Evolutionary conservation across 1,140 invertebrate genomes (phyloP).

Genomic region (Coenobita brevimanus): DNA sequence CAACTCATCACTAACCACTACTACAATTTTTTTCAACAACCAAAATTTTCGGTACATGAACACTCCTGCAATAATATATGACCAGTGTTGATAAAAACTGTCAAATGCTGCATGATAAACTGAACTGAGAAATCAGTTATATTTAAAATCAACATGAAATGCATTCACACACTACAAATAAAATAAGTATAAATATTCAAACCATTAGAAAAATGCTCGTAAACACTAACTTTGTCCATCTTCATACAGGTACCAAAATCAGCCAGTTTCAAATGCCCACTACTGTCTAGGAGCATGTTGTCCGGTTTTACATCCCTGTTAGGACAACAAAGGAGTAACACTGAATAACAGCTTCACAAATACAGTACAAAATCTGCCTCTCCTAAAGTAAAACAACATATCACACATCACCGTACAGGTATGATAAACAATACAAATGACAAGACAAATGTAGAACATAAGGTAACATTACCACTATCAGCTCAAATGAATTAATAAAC

Average conservation of each 20-base stretch:
- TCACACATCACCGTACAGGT: not conserved
- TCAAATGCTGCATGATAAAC: too few species aligned
- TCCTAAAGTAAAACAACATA: not conserved
- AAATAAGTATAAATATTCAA: not conserved
- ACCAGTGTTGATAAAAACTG: too few species aligned
- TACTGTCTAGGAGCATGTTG: slow-evolving; percentile 96
- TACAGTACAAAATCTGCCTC: not conserved
- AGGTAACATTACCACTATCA: not conserved
- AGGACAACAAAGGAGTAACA: slow-evolving; percentile 46
- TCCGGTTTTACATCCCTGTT: slow-evolving; percentile 97
- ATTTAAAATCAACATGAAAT: too few species aligned
- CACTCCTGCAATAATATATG: too few species aligned
- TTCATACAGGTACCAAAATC: slow-evolving; percentile 99
- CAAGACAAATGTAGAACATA: not conserved
- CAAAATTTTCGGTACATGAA: too few species aligned
- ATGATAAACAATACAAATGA: not conserved
- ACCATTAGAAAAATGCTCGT: not conserved
- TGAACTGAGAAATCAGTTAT: slow-evolving; percentile 3
- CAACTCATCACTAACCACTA: too few species aligned
- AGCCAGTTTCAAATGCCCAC: slow-evolving; percentile 97
- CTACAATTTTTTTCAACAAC: too few species aligned
- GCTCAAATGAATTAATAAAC: too few species aligned
- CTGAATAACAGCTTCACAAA: not conserved
- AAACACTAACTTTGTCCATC: slow-evolving; percentile 86
- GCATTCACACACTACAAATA: too few species aligned